These are phyloP conservation scores for Tigriopus californicus DNA, from an alignment of 2,888 invertebrate species.

Conservation along the genomic window DNA sequence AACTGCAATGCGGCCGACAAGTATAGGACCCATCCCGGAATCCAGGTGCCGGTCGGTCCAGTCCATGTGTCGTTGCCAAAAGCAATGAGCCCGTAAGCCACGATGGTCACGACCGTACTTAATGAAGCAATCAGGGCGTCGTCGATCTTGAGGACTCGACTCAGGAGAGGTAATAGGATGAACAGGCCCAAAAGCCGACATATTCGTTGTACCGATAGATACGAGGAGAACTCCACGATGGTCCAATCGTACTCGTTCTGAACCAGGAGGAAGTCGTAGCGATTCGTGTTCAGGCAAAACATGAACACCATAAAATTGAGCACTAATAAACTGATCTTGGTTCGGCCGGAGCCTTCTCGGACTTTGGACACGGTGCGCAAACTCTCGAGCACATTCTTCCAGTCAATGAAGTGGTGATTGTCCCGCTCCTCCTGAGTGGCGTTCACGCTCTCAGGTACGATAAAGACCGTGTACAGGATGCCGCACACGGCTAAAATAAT, in stretches of 20 bases:
- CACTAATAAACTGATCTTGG: not conserved
- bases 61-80: not conserved
- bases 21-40: not conserved
- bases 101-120: not conserved
- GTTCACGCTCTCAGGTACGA: constrained; percentile 1
- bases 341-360: not conserved
- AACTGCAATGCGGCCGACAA: constrained; percentile 6
- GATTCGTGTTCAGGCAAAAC: constrained; percentile 13
- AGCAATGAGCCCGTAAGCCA: constrained; percentile 2
- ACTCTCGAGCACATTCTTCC: not conserved
- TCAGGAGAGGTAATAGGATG: constrained; percentile 1
- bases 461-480: not conserved
- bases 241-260: constrained; percentile 7
- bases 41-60: not conserved
- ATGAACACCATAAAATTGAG: constrained; percentile 7
- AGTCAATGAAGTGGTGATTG: not conserved
- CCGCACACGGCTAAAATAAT: constrained; percentile 3
- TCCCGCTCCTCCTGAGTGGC: not conserved
- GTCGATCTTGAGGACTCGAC: not conserved
- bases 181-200: constrained; percentile 5
- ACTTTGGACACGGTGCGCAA: not conserved
- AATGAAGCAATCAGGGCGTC: constrained; percentile 1
- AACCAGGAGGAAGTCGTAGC: constrained; percentile 11
- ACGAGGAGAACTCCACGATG: not conserved
- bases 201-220: constrained; percentile 3